phyloP scores from a whole-genome alignment of 2,888 invertebrate genomes.

The Onchidella celtica region DNA sequence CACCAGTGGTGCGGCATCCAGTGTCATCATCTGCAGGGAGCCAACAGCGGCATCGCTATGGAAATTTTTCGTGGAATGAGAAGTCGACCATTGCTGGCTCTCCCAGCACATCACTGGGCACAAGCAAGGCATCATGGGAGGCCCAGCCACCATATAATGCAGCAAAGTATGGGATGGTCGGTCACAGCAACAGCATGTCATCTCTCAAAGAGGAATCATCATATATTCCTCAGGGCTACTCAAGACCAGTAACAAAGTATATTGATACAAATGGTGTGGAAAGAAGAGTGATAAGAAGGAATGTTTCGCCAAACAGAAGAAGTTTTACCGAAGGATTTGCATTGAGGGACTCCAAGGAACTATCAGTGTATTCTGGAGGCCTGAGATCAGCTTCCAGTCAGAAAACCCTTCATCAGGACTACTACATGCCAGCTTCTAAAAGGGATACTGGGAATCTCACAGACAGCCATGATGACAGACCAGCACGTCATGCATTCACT shows the following conservation, averaged over 20 bases:
- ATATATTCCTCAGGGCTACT: conserved; percentile 30
- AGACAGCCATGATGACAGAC: neutral
- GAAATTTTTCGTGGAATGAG: conserved; percentile 4
- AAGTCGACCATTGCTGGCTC: conserved; percentile 1
- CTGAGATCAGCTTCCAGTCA: conserved; percentile 24
- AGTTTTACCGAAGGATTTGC: conserved; percentile 38
- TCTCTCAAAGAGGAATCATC: conserved; percentile 12
- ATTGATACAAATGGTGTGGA: conserved; percentile 41
- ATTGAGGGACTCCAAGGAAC: neutral
- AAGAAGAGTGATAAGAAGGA: conserved; percentile 23
- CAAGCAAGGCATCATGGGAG: neutral
- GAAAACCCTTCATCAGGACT: conserved; percentile 35
- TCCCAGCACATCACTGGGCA: neutral
- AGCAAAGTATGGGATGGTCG: conserved; percentile 62
- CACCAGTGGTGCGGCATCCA: conserved; percentile 51
- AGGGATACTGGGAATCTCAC: neutral
- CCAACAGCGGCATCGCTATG: neutral
- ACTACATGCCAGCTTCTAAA: neutral
- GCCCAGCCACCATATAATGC: conserved; percentile 58
- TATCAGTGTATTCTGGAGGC: neutral
- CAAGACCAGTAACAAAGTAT: conserved; percentile 42
- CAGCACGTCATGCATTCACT: neutral
- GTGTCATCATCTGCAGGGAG: neutral
- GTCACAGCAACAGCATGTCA: neutral
- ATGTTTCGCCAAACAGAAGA: conserved; percentile 38